Conservation (phyloP, 2,888 invertebrate genomes). For the Tethea ocularis region DNA sequence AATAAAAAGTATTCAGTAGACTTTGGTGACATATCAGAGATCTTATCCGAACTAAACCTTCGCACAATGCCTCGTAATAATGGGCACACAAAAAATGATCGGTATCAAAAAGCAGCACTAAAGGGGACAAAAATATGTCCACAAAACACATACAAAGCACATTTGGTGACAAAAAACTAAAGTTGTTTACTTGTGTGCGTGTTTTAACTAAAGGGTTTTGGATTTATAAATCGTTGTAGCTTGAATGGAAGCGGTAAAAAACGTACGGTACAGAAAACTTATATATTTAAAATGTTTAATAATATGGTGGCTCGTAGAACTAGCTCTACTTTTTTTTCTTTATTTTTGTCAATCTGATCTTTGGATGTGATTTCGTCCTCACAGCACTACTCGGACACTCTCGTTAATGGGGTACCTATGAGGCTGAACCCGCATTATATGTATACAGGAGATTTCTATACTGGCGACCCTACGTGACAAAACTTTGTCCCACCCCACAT, state of each 20-base stretch:
- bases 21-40: slow-evolving; percentile 79
- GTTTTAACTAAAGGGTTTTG: slow-evolving; percentile 73
- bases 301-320: slow-evolving; percentile 78
- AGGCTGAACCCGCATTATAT: slow-evolving; percentile 79
- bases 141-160: slow-evolving; percentile 62
- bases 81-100: slow-evolving; percentile 78
- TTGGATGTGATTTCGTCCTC: slow-evolving; percentile 74
- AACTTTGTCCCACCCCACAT: slow-evolving; percentile 82
- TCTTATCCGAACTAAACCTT: slow-evolving; percentile 79
- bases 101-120: slow-evolving; percentile 75
- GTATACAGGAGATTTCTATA: slow-evolving; percentile 70
- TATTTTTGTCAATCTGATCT: slow-evolving; percentile 79
- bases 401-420: slow-evolving; percentile 81
- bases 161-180: slow-evolving; percentile 66
- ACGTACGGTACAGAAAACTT: slow-evolving; percentile 59
- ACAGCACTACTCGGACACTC: slow-evolving; percentile 75
- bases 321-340: slow-evolving; percentile 73
- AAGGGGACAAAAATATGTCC: slow-evolving; percentile 75
- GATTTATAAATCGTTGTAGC: slow-evolving; percentile 62
- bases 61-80: slow-evolving; percentile 78
- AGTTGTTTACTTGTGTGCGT: slow-evolving; percentile 60
- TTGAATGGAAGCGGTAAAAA: slow-evolving; percentile 72
- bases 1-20: slow-evolving; percentile 66
- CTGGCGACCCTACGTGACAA: slow-evolving; percentile 81
- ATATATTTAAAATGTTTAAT: slow-evolving; percentile 81